phyloP scores from a whole-genome alignment of 2,888 invertebrate genomes.

The Andrena bicolor region DNA sequence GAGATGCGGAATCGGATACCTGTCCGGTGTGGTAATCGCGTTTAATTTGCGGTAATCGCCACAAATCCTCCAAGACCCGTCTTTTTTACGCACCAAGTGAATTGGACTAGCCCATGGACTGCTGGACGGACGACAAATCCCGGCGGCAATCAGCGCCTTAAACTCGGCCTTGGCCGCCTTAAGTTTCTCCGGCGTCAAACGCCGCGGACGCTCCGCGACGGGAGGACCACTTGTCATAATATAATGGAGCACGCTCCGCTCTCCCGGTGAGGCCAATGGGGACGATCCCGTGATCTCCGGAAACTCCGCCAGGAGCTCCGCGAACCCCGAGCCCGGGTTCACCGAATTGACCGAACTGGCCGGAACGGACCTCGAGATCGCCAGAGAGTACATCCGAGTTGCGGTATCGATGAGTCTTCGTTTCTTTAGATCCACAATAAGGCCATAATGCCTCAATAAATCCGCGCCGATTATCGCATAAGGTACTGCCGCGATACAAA shows the following conservation, averaged over 20 bases:
- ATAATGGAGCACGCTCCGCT: background rate
- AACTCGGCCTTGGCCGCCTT: background rate
- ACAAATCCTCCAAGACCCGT: background rate
- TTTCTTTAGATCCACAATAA: too few relatives aligned
- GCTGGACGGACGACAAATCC: background rate
- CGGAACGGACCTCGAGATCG: too few relatives aligned
- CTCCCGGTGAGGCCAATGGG: background rate
- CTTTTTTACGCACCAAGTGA: background rate
- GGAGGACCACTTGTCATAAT: background rate
- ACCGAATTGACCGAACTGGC: background rate
- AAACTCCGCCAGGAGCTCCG: background rate
- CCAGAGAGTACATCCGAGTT: too few relatives aligned
- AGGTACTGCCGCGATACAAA: too few relatives aligned
- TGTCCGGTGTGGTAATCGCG: background rate
- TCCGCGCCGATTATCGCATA: too few relatives aligned
- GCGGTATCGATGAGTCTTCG: too few relatives aligned
- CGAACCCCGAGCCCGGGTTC: background rate
- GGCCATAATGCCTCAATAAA: too few relatives aligned
- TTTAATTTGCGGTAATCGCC: background rate
- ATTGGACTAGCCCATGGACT: background rate
- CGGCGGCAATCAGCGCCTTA: background rate
- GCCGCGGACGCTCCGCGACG: background rate
- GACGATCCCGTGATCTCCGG: background rate
- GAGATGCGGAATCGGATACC: background rate
- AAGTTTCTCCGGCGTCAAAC: background rate